Evolutionary conservation across 2,888 invertebrate genomes (phyloP).

Genomic region (Craniophora ligustri): DNA sequence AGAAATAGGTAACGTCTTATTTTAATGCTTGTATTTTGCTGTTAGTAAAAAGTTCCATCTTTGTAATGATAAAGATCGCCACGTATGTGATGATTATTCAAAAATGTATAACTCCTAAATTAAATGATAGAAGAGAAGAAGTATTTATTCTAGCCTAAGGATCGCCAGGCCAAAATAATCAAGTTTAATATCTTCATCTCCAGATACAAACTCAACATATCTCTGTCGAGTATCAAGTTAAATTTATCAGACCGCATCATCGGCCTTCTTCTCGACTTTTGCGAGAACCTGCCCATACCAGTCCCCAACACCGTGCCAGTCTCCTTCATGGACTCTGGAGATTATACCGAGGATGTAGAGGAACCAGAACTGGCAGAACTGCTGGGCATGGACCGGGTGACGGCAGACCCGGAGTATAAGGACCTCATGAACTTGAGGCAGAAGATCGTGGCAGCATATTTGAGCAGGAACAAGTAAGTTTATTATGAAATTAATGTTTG

Average conservation of each 20-base stretch:
- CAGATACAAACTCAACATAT: constrained; percentile 93
- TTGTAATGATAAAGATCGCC: no score
- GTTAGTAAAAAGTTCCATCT: no score
- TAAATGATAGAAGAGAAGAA: no score
- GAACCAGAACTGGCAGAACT: constrained; percentile 70
- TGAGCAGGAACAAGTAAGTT: constrained; percentile 76
- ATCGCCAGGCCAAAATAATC: no score
- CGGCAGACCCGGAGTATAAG: constrained; percentile 75
- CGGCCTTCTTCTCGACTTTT: constrained; percentile 90
- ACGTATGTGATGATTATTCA: background rate
- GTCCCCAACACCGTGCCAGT: constrained; percentile 83
- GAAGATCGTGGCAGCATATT: constrained; percentile 81
- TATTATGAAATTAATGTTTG: background rate
- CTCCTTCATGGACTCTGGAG: constrained; percentile 82
- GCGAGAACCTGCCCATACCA: constrained; percentile 81
- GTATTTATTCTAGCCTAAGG: no score
- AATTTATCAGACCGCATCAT: constrained; percentile 93
- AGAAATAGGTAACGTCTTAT: no score
- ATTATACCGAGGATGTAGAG: constrained; percentile 72
- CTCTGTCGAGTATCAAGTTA: constrained; percentile 91
- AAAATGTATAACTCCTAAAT: no score
- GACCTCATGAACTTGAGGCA: constrained; percentile 78
- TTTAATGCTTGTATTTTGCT: no score
- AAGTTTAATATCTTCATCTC: no score
- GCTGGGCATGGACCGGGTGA: constrained; percentile 71